Evolutionary conservation across 2,113 vertebrate species (phyloP).

Genomic region (Heterocephalus glaber): DNA sequence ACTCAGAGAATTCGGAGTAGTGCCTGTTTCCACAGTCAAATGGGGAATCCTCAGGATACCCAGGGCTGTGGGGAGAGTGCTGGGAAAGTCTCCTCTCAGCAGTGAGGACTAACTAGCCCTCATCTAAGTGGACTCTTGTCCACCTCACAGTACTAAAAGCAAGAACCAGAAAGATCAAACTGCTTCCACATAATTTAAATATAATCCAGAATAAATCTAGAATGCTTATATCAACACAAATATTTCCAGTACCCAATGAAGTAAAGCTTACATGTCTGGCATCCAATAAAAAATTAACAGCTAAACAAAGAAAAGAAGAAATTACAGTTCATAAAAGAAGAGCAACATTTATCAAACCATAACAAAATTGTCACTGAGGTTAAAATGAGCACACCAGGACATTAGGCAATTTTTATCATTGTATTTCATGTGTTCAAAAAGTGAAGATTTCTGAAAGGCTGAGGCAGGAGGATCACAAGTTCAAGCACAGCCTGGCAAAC

Average conservation of each 20-base stretch:
- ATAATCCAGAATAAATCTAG: not conserved
- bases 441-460: not conserved
- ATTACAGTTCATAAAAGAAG: not conserved
- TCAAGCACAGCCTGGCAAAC: not conserved
- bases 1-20: not conserved
- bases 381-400: not conserved
- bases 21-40: not conserved
- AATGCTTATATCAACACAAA: slow-evolving; percentile 15
- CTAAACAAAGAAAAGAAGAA: not conserved
- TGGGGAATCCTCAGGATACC: not conserved
- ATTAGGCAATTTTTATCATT: not conserved
- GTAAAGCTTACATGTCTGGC: not conserved
- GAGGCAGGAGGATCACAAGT: not conserved
- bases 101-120: not conserved
- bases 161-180: not conserved
- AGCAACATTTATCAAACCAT: not conserved
- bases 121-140: not conserved
- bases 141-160: slow-evolving; percentile 12
- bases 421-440: not conserved
- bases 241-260: not conserved
- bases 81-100: not conserved
- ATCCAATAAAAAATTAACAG: slow-evolving; percentile 25
- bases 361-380: not conserved
- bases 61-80: not conserved
- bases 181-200: not conserved